Evolutionary conservation across 2,888 invertebrate genomes (phyloP), one percentile per base, ranked within the genome.

Genomic region (Poecilobothrus nobilitatus): DNA sequence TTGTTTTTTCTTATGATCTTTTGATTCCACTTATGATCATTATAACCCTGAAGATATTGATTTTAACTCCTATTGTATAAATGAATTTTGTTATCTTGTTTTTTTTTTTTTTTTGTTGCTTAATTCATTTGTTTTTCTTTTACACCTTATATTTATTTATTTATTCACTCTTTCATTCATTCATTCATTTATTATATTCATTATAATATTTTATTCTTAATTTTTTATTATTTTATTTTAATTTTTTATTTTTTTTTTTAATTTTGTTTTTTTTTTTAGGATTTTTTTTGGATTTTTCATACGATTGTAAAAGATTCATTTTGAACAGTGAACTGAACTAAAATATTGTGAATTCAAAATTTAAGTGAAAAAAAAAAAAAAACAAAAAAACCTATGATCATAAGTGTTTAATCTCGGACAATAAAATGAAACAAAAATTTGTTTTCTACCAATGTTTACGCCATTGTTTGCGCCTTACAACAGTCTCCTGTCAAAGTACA

Each of bases 141-240:
- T 53, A 53, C 15, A 18, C 53, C 18, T 53, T n/a, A 53, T 53
- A 53, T 53, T 53, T 53, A 53, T 53, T 53, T 53, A 53, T 53
- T 53, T 53, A 53, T 53, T 53, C 53, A 53, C 53, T 53, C 53
- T 53, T 53, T 53, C 53, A 53, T 53, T 53, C 18, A 53, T 53
- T 53, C n/a, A 53, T 53, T 53, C 53, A n/a, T 53, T 53, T 53
- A 53, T 53, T 53, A 53, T 53, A 4, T 53, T 53, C 53, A 53
- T 53, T 53, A 53, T 53, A 53, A 53, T 53, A 53, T 53, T 53
- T 53, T 53, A 53, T 53, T 53, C 53, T 53, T 53, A 41, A 41
- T 41, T 41, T 41, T 41, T 15, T 9, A 9, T 41, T 41, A 41
- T 41, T 6, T 41, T 41, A 41, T 41, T 41, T 41, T 41, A 41